These are phyloP conservation scores for Himalopsyche tibetana DNA, from an alignment of 2,888 invertebrate species.

Conservation along the genomic window DNA sequence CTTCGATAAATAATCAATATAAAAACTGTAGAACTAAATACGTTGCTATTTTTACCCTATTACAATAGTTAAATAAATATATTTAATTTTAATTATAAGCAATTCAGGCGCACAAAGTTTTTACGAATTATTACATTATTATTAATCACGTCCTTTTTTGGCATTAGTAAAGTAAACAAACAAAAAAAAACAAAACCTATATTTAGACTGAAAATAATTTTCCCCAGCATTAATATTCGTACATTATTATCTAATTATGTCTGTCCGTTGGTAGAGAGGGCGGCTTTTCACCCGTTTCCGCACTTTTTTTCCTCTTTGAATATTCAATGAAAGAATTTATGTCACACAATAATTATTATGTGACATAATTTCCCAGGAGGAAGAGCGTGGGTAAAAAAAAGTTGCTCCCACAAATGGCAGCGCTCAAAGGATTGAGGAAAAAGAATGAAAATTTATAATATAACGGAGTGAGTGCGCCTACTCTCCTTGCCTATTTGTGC, in stretches of 20 bases:
- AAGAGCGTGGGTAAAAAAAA: not conserved
- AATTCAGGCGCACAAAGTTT: no score
- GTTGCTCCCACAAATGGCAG: constrained; percentile 13
- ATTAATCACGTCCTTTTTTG: not conserved
- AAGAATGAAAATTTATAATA: constrained; percentile 8
- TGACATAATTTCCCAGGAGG: constrained; percentile 26
- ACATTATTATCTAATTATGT: constrained; percentile 20
- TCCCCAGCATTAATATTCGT: not conserved
- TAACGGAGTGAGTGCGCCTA: not conserved
- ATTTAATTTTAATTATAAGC: no score
- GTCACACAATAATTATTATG: constrained; percentile 17
- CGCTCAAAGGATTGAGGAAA: constrained; percentile 15
- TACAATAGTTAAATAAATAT: no score
- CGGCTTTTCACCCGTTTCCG: not conserved
- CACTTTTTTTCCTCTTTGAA: constrained; percentile 12
- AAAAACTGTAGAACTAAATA: no score
- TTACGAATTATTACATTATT: not conserved
- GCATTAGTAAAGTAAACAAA: not conserved
- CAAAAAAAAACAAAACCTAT: not conserved
- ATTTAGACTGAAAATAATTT: not conserved
- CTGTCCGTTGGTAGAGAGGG: not conserved
- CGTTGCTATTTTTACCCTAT: no score
- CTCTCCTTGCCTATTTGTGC: not conserved
- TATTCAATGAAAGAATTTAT: constrained; percentile 28
- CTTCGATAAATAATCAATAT: no score